Percentiles rank a stretch among this genome's conserved stretches.
Evolutionary conservation across 2,888 invertebrate genomes (phyloP).

Genomic region (Lasioglossum figueresi): DNA sequence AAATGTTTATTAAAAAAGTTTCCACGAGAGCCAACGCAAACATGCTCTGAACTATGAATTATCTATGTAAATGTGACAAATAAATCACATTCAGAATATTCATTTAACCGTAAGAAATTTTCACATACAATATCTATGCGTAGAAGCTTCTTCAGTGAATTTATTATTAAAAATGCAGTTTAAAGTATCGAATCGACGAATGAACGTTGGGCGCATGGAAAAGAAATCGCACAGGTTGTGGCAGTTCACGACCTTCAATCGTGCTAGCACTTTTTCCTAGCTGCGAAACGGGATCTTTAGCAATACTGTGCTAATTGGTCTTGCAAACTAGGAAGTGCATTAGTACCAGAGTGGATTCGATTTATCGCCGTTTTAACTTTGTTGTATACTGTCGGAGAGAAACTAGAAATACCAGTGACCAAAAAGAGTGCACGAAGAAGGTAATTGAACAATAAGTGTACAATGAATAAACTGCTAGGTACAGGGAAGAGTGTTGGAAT

Average conservation of each 20-base stretch:
- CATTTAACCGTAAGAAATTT: no score
- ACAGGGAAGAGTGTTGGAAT: background rate
- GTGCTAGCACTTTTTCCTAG: background rate
- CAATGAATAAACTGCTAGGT: background rate
- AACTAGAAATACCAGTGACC: background rate
- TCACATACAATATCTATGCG: background rate
- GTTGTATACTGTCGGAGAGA: background rate
- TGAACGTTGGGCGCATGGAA: background rate
- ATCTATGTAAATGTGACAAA: background rate
- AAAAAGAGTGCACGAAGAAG: background rate
- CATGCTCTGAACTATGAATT: background rate
- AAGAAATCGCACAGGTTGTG: conserved; percentile 12
- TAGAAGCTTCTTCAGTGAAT: background rate
- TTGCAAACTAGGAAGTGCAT: conserved; percentile 33
- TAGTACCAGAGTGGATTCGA: background rate
- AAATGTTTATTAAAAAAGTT: background rate
- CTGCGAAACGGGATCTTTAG: conserved; percentile 45
- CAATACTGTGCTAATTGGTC: conserved; percentile 43
- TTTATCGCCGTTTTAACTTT: conserved; percentile 3
- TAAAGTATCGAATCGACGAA: background rate
- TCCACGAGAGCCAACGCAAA: background rate
- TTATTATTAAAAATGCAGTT: background rate
- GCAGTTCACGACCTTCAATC: background rate
- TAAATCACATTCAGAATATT: background rate
- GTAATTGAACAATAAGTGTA: background rate